Base-by-base conservation (phyloP, 1,140 invertebrate species). In the Heterodera carotae region DNA sequence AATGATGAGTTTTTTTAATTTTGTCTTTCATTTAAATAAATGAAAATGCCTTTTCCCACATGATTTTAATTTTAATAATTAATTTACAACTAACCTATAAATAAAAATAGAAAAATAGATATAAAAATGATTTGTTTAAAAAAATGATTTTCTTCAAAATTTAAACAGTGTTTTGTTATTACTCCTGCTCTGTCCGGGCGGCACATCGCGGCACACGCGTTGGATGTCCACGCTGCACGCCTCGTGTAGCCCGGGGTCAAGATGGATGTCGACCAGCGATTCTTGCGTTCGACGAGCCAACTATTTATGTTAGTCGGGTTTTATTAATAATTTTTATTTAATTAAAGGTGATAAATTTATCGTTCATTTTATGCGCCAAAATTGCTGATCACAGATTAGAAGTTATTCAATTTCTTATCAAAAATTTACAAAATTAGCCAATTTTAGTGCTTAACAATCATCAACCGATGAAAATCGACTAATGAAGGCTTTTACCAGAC, bases 201-300 rank as follows among this genome's bases (percentile, higher is more conserved):
- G 90, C 25, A 96, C 89, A 85, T 93, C 91, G 80, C 91, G 91
- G 88, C 96, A 98, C 86, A 92, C 93, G 83, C 92, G 92, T n/a
- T 92, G 89, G 12, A 97, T 89, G 83, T 91, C 91, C 25, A 87
- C 80, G 48, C 86, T 84, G 84, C 91, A 91, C 0, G 89, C 89
- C 67, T 88, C 84, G 77, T 90, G 88, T 5, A 91, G 87, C 33
- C 89, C 56, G 22, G 91, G 91, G 85, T 91, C 91, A 15, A 91
- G 87, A 79, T 91, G 90, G 67, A 92, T 89, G 84, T 91, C 91
- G 25, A 90, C 88, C 75, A 90, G 79, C 62, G 88, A 87, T 88
- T 91, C 89, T 69, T 89, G 86, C 22, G 91, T 89, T 89, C 89
- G 91, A 90, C 89, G 82, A 1, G 93, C 93, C 34, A 98, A 48